These are phyloP conservation scores for Keiferia lycopersicella DNA, from an alignment of 2,888 invertebrate genomes.

Conservation along the genomic window DNA sequence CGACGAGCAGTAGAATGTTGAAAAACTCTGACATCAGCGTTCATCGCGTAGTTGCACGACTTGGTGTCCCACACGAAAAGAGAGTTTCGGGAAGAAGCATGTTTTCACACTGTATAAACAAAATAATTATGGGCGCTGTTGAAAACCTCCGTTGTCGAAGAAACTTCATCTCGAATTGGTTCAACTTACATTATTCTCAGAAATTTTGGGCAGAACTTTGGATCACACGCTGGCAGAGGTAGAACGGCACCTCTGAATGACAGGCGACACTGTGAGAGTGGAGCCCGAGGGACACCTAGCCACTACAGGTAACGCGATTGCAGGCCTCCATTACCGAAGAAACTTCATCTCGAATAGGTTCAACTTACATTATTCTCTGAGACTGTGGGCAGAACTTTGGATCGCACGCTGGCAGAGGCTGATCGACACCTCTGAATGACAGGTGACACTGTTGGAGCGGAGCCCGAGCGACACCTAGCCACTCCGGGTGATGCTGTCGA, in stretches of 20 bases:
- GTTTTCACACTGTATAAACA: too few relatives aligned
- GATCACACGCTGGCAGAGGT: background rate
- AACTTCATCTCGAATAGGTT: background rate
- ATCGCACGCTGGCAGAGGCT: constrained; percentile 46
- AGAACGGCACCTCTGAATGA: background rate
- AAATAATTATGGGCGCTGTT: too few relatives aligned
- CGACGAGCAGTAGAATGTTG: too few relatives aligned
- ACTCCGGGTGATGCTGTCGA: background rate
- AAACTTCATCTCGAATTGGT: too few relatives aligned
- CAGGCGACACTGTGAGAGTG: too few relatives aligned
- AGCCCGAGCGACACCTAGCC: background rate
- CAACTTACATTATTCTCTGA: constrained; percentile 56
- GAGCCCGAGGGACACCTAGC: too few relatives aligned
- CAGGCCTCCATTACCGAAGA: background rate
- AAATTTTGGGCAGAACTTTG: background rate
- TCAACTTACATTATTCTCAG: background rate
- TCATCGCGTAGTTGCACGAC: too few relatives aligned
- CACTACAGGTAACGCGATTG: too few relatives aligned
- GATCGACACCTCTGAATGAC: constrained; percentile 40
- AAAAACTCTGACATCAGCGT: too few relatives aligned
- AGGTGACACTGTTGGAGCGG: background rate
- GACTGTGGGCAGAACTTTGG: constrained; percentile 58
- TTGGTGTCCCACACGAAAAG: too few relatives aligned
- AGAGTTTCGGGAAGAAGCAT: too few relatives aligned
- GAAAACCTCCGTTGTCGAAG: too few relatives aligned